phyloP scores from a whole-genome alignment of 2,888 invertebrate species.

The Orthosia gothica region DNA sequence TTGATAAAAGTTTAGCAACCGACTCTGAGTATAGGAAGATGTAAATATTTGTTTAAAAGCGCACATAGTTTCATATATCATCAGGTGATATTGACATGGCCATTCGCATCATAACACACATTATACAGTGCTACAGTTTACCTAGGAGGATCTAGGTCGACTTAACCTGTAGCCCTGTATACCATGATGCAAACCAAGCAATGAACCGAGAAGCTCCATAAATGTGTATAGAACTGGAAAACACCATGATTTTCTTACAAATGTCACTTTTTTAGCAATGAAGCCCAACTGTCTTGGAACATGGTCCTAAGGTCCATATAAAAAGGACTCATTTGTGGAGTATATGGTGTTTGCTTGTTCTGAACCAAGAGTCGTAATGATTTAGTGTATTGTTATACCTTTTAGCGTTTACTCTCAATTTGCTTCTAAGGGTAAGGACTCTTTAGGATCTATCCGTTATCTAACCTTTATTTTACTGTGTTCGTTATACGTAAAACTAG shows the following conservation, averaged over 20 bases:
- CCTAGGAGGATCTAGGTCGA: too few species aligned
- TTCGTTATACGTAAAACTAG: conserved; percentile 12
- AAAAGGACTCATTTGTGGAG: not conserved
- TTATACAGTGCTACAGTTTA: too few species aligned
- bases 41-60: not conserved
- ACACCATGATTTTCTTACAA: not conserved
- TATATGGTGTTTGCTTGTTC: not conserved
- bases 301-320: not conserved
- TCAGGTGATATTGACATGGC: too few species aligned
- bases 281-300: not conserved
- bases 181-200: not conserved
- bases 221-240: not conserved
- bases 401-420: conserved; percentile 24
- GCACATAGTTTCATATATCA: not conserved
- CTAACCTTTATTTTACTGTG: not conserved
- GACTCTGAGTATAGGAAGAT: not conserved
- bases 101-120: too few species aligned
- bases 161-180: too few species aligned
- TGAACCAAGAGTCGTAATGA: conserved; percentile 10
- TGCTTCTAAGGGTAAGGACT: not conserved
- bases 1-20: not conserved
- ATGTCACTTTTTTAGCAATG: not conserved
- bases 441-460: not conserved
- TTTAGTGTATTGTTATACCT: conserved; percentile 14
- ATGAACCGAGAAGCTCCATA: not conserved